Percentiles rank a stretch among this genome's conserved stretches.
Conservation (phyloP, 2,888 invertebrate genomes). For the Rhimphoctona megacephalus region DNA sequence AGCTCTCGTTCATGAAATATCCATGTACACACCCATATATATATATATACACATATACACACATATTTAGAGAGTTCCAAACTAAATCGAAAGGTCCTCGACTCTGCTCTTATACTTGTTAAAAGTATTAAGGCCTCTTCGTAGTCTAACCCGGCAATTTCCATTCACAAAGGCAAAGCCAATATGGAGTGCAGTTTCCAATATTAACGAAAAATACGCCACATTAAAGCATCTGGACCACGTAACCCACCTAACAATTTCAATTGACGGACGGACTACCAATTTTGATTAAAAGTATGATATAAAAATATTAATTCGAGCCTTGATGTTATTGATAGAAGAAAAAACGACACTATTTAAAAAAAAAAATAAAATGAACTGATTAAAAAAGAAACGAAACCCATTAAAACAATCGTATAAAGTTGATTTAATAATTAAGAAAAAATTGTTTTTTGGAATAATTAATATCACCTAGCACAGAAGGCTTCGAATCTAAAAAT, state of each 20-base stretch:
- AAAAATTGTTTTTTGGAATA: neutral
- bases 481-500: neutral
- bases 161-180: neutral
- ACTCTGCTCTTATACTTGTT: neutral
- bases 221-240: neutral
- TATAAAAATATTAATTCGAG: neutral
- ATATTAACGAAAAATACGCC: neutral
- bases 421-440: neutral
- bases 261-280: neutral
- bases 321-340: neutral
- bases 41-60: neutral
- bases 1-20: constrained; percentile 13
- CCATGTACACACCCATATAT: neutral
- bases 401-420: neutral
- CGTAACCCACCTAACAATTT: neutral
- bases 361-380: too few species aligned
- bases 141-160: neutral
- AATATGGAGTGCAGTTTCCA: neutral
- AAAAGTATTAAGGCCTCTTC: neutral
- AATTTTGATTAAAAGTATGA: neutral
- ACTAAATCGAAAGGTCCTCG: neutral
- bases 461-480: neutral
- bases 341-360: too few species aligned
- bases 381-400: neutral
- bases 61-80: neutral